Base-by-base conservation (phyloP, 2,797 vertebrate genomes). In the Takifugu rubripes region DNA sequence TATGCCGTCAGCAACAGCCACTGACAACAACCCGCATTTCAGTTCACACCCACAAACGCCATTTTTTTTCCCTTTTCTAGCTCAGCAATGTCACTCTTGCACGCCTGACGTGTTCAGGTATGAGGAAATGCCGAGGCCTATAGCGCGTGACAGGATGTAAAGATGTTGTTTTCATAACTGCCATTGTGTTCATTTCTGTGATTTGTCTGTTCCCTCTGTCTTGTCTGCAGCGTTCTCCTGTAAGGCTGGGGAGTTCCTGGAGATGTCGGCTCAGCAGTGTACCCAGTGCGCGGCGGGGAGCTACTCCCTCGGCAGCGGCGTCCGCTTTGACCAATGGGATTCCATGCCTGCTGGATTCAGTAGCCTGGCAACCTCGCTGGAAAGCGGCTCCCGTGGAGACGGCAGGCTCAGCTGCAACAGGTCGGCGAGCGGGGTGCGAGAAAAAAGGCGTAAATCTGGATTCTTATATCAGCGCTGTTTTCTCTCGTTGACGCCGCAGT, bases 301-400 rank as follows among this genome's bases (percentile, higher is more conserved):
- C 77, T 99, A 95, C 84, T 99, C 97, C 0, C 84, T 99, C 27
- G 97, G 97, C 77, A 99, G 96, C 0, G 96, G 96, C 24, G 87
- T 99, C 79, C 94, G 96, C 70, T 98, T 99, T 58, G 96, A 98
- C 1, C 94, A 99, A 63, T 99, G 96, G 95, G 94, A 96, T 65
- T 91, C 93, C 65, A 88, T 98, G 72, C 97, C 97, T 0, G 78
- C 88, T 36, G 97, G 97, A 75, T 99, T 99, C 89, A 95, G 92
- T 79, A 97, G 93, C 1, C 74, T 97, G 72, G 94, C 94, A 0
- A 94, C 93, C 0, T 93, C 92, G 72, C 89, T 95, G 83, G 94
- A 95, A 74, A 92, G 87, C 0, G 64, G 84, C 0, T 84, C 89
- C 7, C 87, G 74, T 0, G 87, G 89, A 0, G 73, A 91, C 0